phyloP scores from a whole-genome alignment of 2,888 invertebrate genomes.

The Cephus pulcher region DNA sequence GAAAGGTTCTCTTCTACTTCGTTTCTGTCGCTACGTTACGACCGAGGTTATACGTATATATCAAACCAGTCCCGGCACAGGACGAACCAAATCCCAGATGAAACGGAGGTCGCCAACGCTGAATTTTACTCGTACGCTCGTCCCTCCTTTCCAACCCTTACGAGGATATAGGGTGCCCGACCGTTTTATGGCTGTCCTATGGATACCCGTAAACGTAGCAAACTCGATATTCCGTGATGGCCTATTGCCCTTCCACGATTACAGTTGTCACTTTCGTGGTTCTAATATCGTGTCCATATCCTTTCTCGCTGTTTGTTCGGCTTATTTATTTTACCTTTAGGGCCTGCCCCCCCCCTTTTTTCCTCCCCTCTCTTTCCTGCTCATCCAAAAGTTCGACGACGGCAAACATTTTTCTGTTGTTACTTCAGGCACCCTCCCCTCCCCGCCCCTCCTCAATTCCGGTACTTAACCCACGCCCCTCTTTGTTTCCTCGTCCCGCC shows the following conservation, averaged over 20 bases:
- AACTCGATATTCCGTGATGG: slow-evolving; percentile 9
- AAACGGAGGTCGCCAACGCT: neutral
- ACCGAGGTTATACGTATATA: neutral
- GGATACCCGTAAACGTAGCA: neutral
- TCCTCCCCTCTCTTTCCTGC: neutral
- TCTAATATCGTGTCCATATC: neutral
- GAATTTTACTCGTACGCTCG: neutral
- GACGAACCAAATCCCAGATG: neutral
- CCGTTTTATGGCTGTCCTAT: neutral
- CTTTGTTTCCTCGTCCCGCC: neutral
- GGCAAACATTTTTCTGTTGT: neutral
- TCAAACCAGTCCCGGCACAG: neutral
- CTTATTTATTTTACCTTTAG: neutral
- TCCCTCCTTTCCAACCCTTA: neutral
- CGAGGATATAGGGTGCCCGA: neutral
- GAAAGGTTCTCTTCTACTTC: neutral
- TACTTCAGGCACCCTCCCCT: neutral
- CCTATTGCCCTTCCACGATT: neutral
- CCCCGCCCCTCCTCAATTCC: neutral
- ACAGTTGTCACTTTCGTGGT: neutral
- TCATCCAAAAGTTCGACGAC: neutral
- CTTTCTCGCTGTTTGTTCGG: neutral
- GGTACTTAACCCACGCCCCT: neutral
- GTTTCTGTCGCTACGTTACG: neutral
- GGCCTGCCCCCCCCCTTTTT: too few species aligned